phyloP scores from a whole-genome alignment of 2,797 vertebrate species.

The Danionella dracula region DNA sequence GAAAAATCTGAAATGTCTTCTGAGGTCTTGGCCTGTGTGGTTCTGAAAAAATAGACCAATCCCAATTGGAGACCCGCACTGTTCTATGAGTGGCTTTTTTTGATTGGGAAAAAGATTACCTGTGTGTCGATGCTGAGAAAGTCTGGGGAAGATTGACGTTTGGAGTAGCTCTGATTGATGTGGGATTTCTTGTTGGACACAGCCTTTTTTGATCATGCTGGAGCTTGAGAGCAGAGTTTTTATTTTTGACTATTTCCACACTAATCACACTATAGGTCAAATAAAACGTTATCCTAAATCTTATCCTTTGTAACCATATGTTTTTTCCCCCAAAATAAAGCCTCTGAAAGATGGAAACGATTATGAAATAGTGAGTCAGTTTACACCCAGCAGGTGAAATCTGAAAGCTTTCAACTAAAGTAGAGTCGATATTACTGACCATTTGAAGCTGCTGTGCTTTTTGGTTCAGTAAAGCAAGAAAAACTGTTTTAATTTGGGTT shows the following conservation, averaged over 20 bases:
- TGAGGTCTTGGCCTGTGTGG: neutral
- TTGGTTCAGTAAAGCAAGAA: neutral
- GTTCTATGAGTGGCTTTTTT: slow-evolving; percentile 8
- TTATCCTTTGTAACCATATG: too few relatives aligned
- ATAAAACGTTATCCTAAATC: too few relatives aligned
- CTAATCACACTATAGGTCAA: too few relatives aligned
- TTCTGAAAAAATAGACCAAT: neutral
- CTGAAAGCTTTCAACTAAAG: neutral
- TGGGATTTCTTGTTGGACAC: slow-evolving; percentile 30
- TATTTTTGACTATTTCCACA: neutral
- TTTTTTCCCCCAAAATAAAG: too few relatives aligned
- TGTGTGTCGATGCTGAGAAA: slow-evolving; percentile 22
- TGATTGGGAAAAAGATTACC: slow-evolving; percentile 41
- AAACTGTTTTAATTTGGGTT: neutral
- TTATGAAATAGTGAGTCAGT: neutral
- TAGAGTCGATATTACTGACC: neutral
- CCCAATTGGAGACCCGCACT: slow-evolving; percentile 5
- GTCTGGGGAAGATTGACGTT: slow-evolving; percentile 28
- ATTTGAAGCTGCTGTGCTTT: neutral
- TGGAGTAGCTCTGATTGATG: slow-evolving; percentile 26
- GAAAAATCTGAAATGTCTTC: neutral
- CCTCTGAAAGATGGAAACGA: neutral
- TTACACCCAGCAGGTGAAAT: neutral
- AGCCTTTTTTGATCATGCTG: neutral
- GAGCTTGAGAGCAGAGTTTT: slow-evolving; percentile 12